These are phyloP conservation scores for Trachelus troglodyta DNA, from an alignment of 2,888 invertebrate genomes.

Conservation along the genomic window DNA sequence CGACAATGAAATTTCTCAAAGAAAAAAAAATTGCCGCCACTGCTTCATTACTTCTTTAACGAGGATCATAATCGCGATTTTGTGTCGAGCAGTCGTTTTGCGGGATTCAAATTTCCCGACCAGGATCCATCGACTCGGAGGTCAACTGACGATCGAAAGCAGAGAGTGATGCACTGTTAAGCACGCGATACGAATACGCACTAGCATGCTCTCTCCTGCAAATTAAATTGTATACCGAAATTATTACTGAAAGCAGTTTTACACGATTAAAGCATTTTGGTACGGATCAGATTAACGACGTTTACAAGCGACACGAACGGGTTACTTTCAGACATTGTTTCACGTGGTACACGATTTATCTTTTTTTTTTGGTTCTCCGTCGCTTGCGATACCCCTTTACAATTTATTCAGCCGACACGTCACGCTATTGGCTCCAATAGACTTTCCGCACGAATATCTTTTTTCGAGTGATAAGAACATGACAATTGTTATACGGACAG, in stretches of 20 bases:
- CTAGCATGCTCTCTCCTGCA: too few relatives aligned
- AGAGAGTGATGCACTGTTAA: background rate
- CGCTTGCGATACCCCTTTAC: background rate
- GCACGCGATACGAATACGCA: background rate
- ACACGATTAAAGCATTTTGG: background rate
- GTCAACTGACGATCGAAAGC: background rate
- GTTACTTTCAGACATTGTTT: background rate
- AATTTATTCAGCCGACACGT: background rate
- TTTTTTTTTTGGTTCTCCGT: conserved; percentile 12
- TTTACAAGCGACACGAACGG: background rate
- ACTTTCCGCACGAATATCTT: background rate
- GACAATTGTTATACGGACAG: background rate
- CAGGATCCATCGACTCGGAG: background rate
- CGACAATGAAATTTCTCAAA: background rate
- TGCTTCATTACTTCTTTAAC: too few relatives aligned
- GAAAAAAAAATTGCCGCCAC: too few relatives aligned
- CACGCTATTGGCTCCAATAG: too few relatives aligned
- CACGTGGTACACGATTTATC: background rate
- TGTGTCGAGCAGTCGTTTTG: background rate
- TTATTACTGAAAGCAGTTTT: background rate
- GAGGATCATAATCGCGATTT: too few relatives aligned
- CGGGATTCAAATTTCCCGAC: background rate
- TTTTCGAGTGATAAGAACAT: background rate
- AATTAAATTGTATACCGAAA: background rate
- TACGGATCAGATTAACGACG: background rate